phyloP scores from a whole-genome alignment of 1,140 invertebrate genomes.

The Tachypleus tridentatus region DNA sequence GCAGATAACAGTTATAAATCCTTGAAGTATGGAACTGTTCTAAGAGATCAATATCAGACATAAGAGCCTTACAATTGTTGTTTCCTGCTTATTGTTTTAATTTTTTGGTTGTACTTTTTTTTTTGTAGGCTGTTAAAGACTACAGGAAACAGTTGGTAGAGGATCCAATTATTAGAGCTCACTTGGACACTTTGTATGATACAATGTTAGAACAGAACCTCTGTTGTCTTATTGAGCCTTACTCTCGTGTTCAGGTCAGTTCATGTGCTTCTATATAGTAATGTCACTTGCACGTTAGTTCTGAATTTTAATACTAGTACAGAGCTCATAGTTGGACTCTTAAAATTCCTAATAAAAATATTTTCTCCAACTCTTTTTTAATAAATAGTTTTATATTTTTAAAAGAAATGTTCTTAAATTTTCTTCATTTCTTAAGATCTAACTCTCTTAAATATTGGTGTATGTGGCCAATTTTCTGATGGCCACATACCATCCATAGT shows the following conservation, averaged over 20 bases:
- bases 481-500: too few species aligned
- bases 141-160: slow-evolving; percentile 78
- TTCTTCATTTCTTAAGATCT: too few species aligned
- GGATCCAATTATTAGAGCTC: slow-evolving; percentile 91
- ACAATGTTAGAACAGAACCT: slow-evolving; percentile 99
- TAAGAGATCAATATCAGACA: too few species aligned
- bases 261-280: background rate
- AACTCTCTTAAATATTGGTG: too few species aligned
- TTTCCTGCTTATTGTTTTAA: slow-evolving; percentile 2
- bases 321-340: background rate
- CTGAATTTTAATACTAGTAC: too few species aligned
- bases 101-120: slow-evolving; percentile 13
- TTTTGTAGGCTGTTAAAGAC: slow-evolving; percentile 48
- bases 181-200: slow-evolving; percentile 92
- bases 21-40: too few species aligned
- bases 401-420: background rate
- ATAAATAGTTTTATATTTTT: slow-evolving; percentile 3
- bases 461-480: too few species aligned
- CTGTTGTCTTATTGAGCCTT: slow-evolving; percentile 96
- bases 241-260: slow-evolving; percentile 85
- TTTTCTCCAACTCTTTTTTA: slow-evolving; percentile 17
- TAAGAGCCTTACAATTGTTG: too few species aligned
- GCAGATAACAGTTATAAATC: too few species aligned
- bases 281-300: too few species aligned
- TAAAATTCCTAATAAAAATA: slow-evolving; percentile 6